phyloP scores from a whole-genome alignment of 1,140 invertebrate species.

The Neuroterus valhalla region DNA sequence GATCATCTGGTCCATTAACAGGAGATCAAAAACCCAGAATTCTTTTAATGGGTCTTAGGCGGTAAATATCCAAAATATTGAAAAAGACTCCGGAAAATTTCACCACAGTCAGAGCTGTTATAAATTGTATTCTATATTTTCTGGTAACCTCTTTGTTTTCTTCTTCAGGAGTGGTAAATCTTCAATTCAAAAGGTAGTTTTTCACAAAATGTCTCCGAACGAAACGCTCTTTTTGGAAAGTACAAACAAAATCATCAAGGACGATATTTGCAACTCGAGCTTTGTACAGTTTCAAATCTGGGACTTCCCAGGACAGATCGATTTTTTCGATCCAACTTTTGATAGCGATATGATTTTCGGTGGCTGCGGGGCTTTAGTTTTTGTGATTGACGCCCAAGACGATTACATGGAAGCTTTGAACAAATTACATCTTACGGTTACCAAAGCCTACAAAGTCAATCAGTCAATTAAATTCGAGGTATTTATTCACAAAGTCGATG shows the following conservation, averaged over 20 bases:
- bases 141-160: slow-evolving; percentile 32
- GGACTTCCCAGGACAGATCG: slow-evolving; percentile 99
- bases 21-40: slow-evolving; percentile 93
- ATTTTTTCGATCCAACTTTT: slow-evolving; percentile 97
- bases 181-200: slow-evolving; percentile 99
- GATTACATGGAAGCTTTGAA: slow-evolving; percentile 97
- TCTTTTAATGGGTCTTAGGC: slow-evolving; percentile 94
- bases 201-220: slow-evolving; percentile 99
- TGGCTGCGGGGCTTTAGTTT: slow-evolving; percentile 96
- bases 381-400: slow-evolving; percentile 99
- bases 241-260: slow-evolving; percentile 98
- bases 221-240: slow-evolving; percentile 99
- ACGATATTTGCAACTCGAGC: slow-evolving; percentile 97
- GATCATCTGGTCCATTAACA: slow-evolving; percentile 76
- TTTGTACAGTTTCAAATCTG: slow-evolving; percentile 99
- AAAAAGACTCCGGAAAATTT: not conserved
- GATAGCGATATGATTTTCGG: slow-evolving; percentile 97
- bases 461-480: slow-evolving; percentile 98
- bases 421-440: slow-evolving; percentile 93
- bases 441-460: slow-evolving; percentile 97
- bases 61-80: slow-evolving; percentile 78
- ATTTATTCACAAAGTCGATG: slow-evolving; percentile 99
- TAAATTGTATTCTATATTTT: slow-evolving; percentile 16
- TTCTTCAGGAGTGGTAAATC: slow-evolving; percentile 96
- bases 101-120: slow-evolving; percentile 1